These are phyloP conservation scores for Buteo buteo DNA, from an alignment of 2,113 vertebrate species.

Conservation along the genomic window DNA sequence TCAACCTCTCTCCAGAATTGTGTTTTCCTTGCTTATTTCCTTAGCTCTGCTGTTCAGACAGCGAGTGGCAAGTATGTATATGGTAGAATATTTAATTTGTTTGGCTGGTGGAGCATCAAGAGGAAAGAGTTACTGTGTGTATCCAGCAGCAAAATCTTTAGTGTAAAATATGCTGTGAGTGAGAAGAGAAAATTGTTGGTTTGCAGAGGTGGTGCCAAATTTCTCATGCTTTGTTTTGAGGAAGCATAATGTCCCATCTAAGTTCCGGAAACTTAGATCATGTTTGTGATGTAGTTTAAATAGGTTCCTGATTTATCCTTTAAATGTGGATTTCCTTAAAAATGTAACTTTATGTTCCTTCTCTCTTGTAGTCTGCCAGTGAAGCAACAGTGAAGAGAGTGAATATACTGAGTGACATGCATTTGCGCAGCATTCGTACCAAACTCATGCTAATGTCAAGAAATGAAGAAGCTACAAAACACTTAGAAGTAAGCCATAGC, in stretches of 20 bases:
- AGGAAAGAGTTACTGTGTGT: background rate
- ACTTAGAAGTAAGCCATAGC: conserved; percentile 77
- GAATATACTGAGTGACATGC: conserved; percentile 84
- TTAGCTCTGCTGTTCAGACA: background rate
- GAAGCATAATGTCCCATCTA: background rate
- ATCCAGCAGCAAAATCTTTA: background rate
- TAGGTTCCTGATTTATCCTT: background rate
- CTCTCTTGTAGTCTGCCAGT: conserved; percentile 73
- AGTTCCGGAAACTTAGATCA: background rate
- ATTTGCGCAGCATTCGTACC: conserved; percentile 83
- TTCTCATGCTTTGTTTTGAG: background rate
- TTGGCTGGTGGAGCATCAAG: background rate
- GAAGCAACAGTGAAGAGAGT: conserved; percentile 84
- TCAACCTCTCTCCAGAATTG: background rate
- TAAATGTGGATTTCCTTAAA: background rate
- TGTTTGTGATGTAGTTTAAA: background rate
- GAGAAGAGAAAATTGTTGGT: background rate
- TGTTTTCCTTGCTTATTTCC: background rate
- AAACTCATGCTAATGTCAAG: conserved; percentile 85
- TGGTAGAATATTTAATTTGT: background rate
- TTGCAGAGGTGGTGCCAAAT: background rate
- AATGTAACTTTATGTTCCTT: background rate
- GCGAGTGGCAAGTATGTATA: background rate
- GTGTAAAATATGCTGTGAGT: background rate
- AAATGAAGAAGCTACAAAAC: conserved; percentile 84